Evolutionary conservation across 2,888 invertebrate genomes (phyloP), one percentile per base, ranked within the genome.

Genomic region (Aricia artaxerxes): DNA sequence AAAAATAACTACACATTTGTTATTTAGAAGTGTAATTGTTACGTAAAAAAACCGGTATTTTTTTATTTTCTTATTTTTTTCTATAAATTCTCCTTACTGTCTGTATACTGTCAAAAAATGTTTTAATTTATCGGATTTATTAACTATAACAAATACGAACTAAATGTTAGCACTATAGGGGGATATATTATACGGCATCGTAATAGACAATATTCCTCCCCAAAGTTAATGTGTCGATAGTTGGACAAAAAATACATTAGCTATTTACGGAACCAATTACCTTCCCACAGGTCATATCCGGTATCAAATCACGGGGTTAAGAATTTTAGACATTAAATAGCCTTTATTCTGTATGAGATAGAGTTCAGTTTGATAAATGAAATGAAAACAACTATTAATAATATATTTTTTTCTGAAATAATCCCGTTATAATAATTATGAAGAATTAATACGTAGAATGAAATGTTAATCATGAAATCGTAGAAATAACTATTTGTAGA

Each of bases 251-350:
- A 82, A 82, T 78, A 75, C 73, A 78, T 76, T 61, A 78, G 57
- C 60, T 78, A 78, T 73, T 78, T 88, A 82, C 88, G 87, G 87
- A 89, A 89, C 88, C 88, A 87, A 92, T 92, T 91, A 91, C 85
- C 90, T 89, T 87, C 87, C 90, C 86, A 86, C 87, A 84, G 88
- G 88, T 90, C 84, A 91, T 90, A 90, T 93, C 93, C 93, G 92
- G 92, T 89, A 87, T 82, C 84, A 89, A 91, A 90, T 89, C 89
- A 87, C 86, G 89, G 90, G 89, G 86, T 80, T 75, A 77, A 77
- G 38, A 78, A 49, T 40, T 40, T 35, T 64, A 60, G 72, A 69
- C 31, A 57, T 57, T 78, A 80, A 73, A 53, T 60, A n/a, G 53
- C 24, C 69, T 73, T 80, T 73, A 79, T 44, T 73, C 4, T 6